Evolutionary conservation across 2,888 invertebrate species (phyloP).

Genomic region (Nymphalis c-album): DNA sequence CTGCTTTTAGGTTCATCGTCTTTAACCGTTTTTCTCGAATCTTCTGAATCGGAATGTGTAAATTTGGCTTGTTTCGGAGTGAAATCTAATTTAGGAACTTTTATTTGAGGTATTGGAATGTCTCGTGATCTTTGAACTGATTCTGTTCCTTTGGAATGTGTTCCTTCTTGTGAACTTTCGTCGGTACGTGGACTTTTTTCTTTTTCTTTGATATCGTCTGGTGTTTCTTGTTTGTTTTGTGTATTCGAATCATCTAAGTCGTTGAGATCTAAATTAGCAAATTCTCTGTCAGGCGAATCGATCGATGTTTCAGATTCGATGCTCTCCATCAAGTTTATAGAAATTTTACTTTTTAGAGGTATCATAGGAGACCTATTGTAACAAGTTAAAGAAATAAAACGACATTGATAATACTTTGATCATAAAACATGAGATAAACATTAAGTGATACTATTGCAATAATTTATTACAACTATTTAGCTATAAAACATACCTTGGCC

Average conservation of each 20-base stretch:
- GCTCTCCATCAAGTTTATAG: slow-evolving; percentile 78
- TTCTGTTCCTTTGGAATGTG: slow-evolving; percentile 51
- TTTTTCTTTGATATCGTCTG: slow-evolving; percentile 50
- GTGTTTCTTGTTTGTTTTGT: slow-evolving; percentile 52
- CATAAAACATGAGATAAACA: no score
- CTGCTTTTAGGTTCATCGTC: slow-evolving; percentile 54
- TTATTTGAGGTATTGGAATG: slow-evolving; percentile 64
- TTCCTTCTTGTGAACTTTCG: slow-evolving; percentile 55
- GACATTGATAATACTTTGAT: no score
- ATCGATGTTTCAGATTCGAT: slow-evolving; percentile 79
- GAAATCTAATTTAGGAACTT: slow-evolving; percentile 69
- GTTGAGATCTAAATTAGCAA: slow-evolving; percentile 70
- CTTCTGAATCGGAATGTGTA: slow-evolving; percentile 62
- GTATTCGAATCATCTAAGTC: slow-evolving; percentile 69
- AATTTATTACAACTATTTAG: neutral
- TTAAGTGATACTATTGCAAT: neutral
- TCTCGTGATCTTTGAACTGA: slow-evolving; percentile 50
- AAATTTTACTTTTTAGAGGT: slow-evolving; percentile 73
- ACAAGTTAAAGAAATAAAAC: no score
- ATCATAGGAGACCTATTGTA: slow-evolving; percentile 73
- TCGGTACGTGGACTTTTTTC: slow-evolving; percentile 54
- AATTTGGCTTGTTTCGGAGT: slow-evolving; percentile 51
- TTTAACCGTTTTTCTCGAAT: slow-evolving; percentile 54
- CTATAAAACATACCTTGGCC: slow-evolving; percentile 58
- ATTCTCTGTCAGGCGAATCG: slow-evolving; percentile 75